A percentile compares a stretch with the other conserved stretches of the same genome.
These are phyloP conservation scores for Drosophila quinaria DNA, from an alignment of 2,888 invertebrate genomes.

Conservation along the genomic window DNA sequence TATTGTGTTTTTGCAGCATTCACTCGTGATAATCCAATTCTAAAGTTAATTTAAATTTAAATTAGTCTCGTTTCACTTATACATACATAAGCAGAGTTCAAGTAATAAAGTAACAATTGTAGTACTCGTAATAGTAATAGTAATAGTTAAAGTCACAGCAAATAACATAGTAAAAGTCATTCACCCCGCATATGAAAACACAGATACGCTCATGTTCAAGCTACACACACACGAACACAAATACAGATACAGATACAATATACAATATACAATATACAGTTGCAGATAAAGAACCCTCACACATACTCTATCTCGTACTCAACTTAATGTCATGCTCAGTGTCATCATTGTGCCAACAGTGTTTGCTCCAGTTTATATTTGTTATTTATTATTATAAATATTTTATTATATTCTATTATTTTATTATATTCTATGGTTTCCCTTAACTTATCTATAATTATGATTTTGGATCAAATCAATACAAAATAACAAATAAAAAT, in stretches of 20 bases:
- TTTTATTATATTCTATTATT: conserved; percentile 13
- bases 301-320: conserved; percentile 42
- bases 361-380: conserved; percentile 60
- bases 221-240: conserved; percentile 49
- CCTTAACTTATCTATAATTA: conserved; percentile 38
- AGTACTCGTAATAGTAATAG: conserved; percentile 18
- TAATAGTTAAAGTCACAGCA: conserved; percentile 35
- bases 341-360: conserved; percentile 77
- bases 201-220: conserved; percentile 49
- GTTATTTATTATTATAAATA: conserved; percentile 35
- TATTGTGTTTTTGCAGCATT: conserved; percentile 37
- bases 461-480: conserved; percentile 63
- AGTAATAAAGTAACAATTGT: conserved; percentile 28
- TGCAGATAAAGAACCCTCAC: conserved; percentile 54
- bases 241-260: conserved; percentile 36
- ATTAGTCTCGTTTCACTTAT: conserved; percentile 33
- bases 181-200: conserved; percentile 57
- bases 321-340: conserved; percentile 70
- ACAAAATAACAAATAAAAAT: conserved; percentile 43
- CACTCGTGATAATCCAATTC: conserved; percentile 27
- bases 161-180: conserved; percentile 55
- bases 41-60: conserved; percentile 37
- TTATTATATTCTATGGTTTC: conserved; percentile 39
- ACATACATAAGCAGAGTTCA: conserved; percentile 28
- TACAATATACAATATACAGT: conserved; percentile 29